Conservation (phyloP, 1,140 invertebrate genomes). For the Bombus sibiricus region DNA sequence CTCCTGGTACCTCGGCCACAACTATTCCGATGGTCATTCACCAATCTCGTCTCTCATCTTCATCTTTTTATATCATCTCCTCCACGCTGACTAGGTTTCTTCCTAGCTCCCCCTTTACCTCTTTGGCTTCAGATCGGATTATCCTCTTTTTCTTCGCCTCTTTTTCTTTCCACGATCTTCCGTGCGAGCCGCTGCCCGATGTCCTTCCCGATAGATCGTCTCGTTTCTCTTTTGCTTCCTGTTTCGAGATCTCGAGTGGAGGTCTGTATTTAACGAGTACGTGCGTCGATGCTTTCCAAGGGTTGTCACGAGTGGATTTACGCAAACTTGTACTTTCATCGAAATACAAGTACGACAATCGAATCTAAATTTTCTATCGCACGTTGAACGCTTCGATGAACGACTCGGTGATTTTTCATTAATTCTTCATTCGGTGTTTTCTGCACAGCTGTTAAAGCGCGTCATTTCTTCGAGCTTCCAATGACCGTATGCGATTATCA, state of each 20-base stretch:
- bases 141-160: neutral
- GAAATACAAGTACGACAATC: fast-evolving
- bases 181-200: neutral
- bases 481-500: too few species aligned
- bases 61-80: slow-evolving; percentile 54
- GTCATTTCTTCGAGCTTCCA: too few species aligned
- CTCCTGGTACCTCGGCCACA: slow-evolving; percentile 16
- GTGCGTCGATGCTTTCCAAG: too few species aligned
- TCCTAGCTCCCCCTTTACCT: too few species aligned
- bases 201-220: slow-evolving; percentile 16
- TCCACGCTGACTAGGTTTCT: slow-evolving; percentile 8
- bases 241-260: neutral
- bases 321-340: too few species aligned
- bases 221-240: slow-evolving; percentile 23
- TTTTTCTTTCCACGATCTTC: neutral
- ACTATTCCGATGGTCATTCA: slow-evolving; percentile 53
- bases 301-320: too few species aligned
- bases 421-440: too few species aligned
- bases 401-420: too few species aligned
- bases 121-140: neutral
- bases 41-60: slow-evolving; percentile 52
- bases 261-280: neutral
- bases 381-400: too few species aligned
- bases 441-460: too few species aligned
- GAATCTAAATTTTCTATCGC: too few species aligned